phyloP scores from a whole-genome alignment of 2,797 vertebrate species.

The Denticeps clupeoides region DNA sequence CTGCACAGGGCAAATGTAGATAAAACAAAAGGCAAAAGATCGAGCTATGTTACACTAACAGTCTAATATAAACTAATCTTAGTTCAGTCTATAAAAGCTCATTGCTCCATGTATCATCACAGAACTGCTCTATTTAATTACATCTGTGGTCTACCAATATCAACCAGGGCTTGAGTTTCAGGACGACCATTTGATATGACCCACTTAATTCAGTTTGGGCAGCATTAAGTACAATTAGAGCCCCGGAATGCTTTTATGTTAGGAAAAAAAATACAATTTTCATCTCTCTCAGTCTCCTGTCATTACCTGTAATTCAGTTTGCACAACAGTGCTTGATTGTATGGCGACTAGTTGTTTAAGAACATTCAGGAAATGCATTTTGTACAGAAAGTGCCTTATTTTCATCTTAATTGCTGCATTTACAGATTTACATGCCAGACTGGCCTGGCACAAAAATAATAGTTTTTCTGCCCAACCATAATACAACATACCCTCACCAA shows the following conservation, averaged over 20 bases:
- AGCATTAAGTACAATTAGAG: conserved; percentile 47
- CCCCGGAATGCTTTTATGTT: conserved; percentile 27
- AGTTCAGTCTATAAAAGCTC: too few species aligned
- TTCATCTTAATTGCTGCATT: too few species aligned
- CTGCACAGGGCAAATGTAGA: too few species aligned
- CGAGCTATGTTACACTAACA: conserved; percentile 16
- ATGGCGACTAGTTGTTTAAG: conserved; percentile 16
- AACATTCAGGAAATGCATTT: too few species aligned
- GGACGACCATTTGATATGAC: conserved; percentile 42
- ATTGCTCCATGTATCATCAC: conserved; percentile 31
- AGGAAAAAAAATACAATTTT: conserved; percentile 20
- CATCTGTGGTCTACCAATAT: conserved; percentile 36
- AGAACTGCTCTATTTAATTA: conserved; percentile 48
- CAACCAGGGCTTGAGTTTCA: conserved; percentile 45
- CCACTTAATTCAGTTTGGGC: conserved; percentile 32
- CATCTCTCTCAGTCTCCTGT: conserved; percentile 24
- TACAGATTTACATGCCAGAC: too few species aligned
- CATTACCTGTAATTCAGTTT: conserved; percentile 29
- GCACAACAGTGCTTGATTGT: conserved; percentile 11
- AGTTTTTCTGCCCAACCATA: too few species aligned
- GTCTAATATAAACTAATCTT: too few species aligned
- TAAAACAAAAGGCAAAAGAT: too few species aligned
- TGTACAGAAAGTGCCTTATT: too few species aligned
- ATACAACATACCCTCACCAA: too few species aligned
- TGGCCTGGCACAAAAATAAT: too few species aligned